Evolutionary conservation across 1,140 invertebrate genomes (phyloP).

Genomic region (Drosophila lacertosa): DNA sequence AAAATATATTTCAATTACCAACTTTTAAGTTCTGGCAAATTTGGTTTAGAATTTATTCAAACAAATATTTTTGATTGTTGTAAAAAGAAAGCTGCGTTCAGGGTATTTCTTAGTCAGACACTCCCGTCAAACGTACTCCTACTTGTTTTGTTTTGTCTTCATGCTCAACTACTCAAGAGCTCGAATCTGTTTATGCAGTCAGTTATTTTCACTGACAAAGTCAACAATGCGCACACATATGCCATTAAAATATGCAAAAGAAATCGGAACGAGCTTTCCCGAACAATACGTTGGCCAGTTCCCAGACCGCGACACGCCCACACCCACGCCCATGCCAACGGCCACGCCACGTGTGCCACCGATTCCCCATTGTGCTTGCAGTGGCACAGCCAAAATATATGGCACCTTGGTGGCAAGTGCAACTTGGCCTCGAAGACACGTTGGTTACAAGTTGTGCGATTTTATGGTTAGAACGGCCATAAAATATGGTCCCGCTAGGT

Average conservation of each 20-base stretch:
- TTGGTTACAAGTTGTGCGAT: slow-evolving; percentile 64
- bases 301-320: background rate
- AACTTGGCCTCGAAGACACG: slow-evolving; percentile 56
- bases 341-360: slow-evolving; percentile 37
- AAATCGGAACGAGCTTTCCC: slow-evolving; percentile 29
- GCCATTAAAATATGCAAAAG: slow-evolving; percentile 44
- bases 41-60: too few relatives aligned
- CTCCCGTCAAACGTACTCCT: too few relatives aligned
- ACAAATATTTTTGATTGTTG: too few relatives aligned
- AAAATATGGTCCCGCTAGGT: slow-evolving; percentile 42
- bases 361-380: slow-evolving; percentile 61
- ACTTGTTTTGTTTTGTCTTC: background rate
- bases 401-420: slow-evolving; percentile 53
- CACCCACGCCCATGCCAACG: background rate
- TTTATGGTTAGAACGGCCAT: slow-evolving; percentile 45
- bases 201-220: slow-evolving; percentile 22
- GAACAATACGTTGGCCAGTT: too few relatives aligned
- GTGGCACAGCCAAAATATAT: slow-evolving; percentile 52
- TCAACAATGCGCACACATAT: slow-evolving; percentile 22
- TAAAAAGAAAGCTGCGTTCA: too few relatives aligned
- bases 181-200: slow-evolving; percentile 12
- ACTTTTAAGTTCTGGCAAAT: too few relatives aligned
- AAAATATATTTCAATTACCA: too few relatives aligned
- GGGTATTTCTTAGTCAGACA: too few relatives aligned
- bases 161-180: background rate